Evolutionary conservation across 2,888 invertebrate species (phyloP).

Genomic region (Dendrolimus houi): DNA sequence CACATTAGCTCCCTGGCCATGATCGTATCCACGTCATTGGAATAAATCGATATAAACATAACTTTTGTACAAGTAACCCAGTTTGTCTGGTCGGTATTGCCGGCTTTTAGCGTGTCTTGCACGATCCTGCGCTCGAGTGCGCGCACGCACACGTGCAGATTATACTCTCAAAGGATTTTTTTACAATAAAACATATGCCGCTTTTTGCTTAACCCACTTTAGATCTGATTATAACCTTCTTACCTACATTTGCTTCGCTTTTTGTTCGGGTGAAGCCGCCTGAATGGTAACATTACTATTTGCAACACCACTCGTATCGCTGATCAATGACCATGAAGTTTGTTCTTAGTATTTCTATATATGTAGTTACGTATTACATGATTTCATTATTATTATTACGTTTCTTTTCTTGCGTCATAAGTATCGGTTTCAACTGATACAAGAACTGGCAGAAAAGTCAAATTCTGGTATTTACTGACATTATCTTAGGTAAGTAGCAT

Average conservation of each 20-base stretch:
- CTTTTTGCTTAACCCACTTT: constrained; percentile 76
- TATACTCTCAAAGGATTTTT: constrained; percentile 62
- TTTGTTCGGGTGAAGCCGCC: constrained; percentile 44
- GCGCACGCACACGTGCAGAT: constrained; percentile 64
- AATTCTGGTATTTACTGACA: too few species aligned
- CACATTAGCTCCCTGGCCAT: background rate
- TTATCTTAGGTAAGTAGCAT: too few species aligned
- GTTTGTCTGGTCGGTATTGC: background rate
- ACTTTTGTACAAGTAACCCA: background rate
- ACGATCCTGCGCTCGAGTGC: constrained; percentile 44
- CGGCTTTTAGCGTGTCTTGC: constrained; percentile 37
- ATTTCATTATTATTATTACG: too few species aligned
- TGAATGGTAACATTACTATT: constrained; percentile 3
- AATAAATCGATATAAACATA: too few species aligned
- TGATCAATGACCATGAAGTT: too few species aligned
- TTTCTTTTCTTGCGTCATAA: too few species aligned
- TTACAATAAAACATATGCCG: constrained; percentile 72
- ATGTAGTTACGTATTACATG: too few species aligned
- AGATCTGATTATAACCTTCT: constrained; percentile 73
- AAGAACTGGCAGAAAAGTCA: too few species aligned
- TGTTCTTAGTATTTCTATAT: too few species aligned
- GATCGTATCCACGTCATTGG: background rate
- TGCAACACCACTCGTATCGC: background rate
- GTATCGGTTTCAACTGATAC: too few species aligned
- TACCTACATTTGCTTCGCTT: constrained; percentile 71